Conservation (phyloP, 2,113 vertebrate genomes). For the Coracopsis vasa region DNA sequence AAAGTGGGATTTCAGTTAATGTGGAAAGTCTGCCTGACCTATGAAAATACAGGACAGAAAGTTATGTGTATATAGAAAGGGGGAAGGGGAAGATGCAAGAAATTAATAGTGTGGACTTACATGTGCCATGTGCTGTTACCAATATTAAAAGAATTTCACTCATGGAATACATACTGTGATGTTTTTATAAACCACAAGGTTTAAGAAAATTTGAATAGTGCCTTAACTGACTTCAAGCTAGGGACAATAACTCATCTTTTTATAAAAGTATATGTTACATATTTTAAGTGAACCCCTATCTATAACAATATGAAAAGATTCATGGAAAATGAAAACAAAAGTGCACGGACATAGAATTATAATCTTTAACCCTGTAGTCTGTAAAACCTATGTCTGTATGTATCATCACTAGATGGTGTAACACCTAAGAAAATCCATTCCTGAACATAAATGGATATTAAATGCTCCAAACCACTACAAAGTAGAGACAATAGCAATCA, state of each 20-base stretch:
- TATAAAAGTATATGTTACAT: background rate
- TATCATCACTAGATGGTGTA: background rate
- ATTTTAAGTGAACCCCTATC: background rate
- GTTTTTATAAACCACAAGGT: background rate
- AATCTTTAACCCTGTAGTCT: background rate
- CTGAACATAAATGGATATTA: constrained; percentile 63
- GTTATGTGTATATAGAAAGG: background rate
- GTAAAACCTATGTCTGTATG: background rate
- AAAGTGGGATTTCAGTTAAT: background rate
- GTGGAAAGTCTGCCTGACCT: background rate
- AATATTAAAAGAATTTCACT: background rate
- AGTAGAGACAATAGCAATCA: constrained; percentile 70
- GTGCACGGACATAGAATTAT: background rate
- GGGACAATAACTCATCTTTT: background rate
- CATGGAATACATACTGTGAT: background rate
- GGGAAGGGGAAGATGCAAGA: background rate
- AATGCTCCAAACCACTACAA: constrained; percentile 50
- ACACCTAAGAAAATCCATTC: constrained; percentile 41
- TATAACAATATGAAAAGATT: background rate
- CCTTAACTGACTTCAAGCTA: background rate
- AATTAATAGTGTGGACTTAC: background rate
- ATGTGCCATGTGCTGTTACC: background rate
- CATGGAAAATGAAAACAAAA: background rate
- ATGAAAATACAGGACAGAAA: background rate
- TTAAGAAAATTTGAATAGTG: background rate